Evolutionary conservation across 1,140 invertebrate genomes (phyloP).

Genomic region (Drosophila pruinosa): DNA sequence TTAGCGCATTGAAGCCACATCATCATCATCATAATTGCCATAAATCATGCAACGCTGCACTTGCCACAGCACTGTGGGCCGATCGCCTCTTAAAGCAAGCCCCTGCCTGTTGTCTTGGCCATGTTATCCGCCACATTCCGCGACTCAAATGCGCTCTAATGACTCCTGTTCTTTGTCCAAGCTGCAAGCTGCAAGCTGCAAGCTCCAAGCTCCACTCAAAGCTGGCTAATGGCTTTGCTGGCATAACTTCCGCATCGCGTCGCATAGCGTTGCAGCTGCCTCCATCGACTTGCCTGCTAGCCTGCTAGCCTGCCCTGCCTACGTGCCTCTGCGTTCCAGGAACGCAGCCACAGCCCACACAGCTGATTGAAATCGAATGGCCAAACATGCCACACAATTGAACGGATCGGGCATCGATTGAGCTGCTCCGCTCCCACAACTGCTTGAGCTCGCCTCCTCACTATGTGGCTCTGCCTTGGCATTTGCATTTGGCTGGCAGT

Average conservation of each 20-base stretch:
- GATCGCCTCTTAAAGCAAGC: neutral
- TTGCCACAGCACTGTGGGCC: conserved; percentile 35
- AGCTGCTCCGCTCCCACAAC: conserved; percentile 28
- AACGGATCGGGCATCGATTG: conserved; percentile 23
- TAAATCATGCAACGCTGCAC: conserved; percentile 77
- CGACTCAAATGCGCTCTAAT: conserved; percentile 75
- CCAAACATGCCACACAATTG: conserved; percentile 42
- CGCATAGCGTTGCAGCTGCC: conserved; percentile 1
- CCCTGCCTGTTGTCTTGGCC: neutral
- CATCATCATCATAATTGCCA: conserved; percentile 73
- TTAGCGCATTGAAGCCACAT: conserved; percentile 41
- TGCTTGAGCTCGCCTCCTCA: neutral
- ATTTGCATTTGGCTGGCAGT: conserved; percentile 34
- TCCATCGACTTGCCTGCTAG: neutral
- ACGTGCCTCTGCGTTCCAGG: conserved; percentile 18
- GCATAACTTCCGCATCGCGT: conserved; percentile 62
- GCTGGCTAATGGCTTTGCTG: conserved; percentile 67
- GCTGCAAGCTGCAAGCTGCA: neutral
- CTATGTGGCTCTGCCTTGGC: neutral
- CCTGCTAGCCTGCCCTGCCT: too few species aligned
- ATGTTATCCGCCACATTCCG: conserved; percentile 60
- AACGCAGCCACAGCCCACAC: conserved; percentile 28
- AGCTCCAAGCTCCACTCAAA: neutral
- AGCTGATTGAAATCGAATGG: conserved; percentile 45
- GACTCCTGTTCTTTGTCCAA: conserved; percentile 78